A percentile compares a stretch with the other conserved stretches of the same genome.
Conservation (phyloP, 2,888 invertebrate genomes). For the Lithophane leautieri region DNA sequence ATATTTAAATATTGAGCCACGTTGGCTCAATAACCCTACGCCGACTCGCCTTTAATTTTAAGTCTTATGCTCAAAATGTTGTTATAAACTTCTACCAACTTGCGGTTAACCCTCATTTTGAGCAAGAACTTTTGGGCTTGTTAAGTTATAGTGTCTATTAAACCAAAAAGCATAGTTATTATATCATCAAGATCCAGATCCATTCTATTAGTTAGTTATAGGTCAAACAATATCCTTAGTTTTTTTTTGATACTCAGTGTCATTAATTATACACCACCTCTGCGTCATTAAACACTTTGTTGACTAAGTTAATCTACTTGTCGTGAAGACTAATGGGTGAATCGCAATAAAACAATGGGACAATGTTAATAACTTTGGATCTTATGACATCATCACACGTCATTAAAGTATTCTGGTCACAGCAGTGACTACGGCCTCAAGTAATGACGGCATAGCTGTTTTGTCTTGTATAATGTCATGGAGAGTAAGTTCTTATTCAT, state of each 20-base stretch:
- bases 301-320: conserved; percentile 38
- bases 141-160: conserved; percentile 3
- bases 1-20: conserved; percentile 11
- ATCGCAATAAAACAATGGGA: conserved; percentile 53
- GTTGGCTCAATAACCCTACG: conserved; percentile 8
- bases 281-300: conserved; percentile 27
- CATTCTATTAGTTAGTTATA: background rate
- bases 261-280: background rate
- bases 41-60: conserved; percentile 29
- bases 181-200: background rate
- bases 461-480: conserved; percentile 5
- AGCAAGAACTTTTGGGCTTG: conserved; percentile 22
- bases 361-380: conserved; percentile 44
- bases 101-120: conserved; percentile 11
- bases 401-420: conserved; percentile 65
- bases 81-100: conserved; percentile 24
- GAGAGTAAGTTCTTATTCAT: conserved; percentile 3
- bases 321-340: conserved; percentile 36
- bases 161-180: background rate
- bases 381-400: conserved; percentile 66
- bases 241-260: background rate
- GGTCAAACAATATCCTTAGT: background rate
- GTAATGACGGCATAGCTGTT: conserved; percentile 53
- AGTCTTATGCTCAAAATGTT: conserved; percentile 27
- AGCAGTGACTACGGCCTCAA: conserved; percentile 33